Percentiles rank a stretch among this genome's conserved stretches.
These are phyloP conservation scores for Chionomys nivalis DNA, from an alignment of 2,113 vertebrate genomes.

Conservation along the genomic window DNA sequence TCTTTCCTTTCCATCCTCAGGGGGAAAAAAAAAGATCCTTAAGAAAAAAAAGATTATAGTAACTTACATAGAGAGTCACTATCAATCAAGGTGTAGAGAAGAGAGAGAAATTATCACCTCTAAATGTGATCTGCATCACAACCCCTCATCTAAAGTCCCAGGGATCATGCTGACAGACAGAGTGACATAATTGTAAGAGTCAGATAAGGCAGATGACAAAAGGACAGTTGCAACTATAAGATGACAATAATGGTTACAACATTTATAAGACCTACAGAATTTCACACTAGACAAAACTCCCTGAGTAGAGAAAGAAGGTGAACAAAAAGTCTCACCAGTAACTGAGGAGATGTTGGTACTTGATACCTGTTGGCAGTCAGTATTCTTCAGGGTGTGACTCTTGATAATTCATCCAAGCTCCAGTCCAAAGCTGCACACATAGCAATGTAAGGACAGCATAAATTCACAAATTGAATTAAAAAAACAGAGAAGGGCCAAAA, in stretches of 20 bases:
- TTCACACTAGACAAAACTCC: neutral
- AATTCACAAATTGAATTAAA: neutral
- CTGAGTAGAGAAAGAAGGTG: neutral
- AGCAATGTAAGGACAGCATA: neutral
- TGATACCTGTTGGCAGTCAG: neutral
- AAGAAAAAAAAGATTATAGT: too few relatives aligned
- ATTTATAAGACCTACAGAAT: neutral
- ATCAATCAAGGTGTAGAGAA: neutral
- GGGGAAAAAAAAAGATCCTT: too few relatives aligned
- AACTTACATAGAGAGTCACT: neutral
- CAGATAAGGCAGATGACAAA: too few relatives aligned
- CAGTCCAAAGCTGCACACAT: neutral
- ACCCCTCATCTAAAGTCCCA: neutral
- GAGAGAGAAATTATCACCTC: too few relatives aligned
- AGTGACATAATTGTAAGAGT: neutral
- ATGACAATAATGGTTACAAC: neutral
- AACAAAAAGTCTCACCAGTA: neutral
- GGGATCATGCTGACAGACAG: too few relatives aligned
- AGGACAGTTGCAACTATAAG: neutral
- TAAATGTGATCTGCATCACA: neutral
- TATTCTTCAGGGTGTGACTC: neutral
- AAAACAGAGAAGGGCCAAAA: neutral
- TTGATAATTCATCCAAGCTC: neutral
- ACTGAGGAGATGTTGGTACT: neutral
- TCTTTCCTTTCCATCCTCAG: neutral